Evolutionary conservation across 2,113 vertebrate species (phyloP).

Genomic region (Axis porcinus): DNA sequence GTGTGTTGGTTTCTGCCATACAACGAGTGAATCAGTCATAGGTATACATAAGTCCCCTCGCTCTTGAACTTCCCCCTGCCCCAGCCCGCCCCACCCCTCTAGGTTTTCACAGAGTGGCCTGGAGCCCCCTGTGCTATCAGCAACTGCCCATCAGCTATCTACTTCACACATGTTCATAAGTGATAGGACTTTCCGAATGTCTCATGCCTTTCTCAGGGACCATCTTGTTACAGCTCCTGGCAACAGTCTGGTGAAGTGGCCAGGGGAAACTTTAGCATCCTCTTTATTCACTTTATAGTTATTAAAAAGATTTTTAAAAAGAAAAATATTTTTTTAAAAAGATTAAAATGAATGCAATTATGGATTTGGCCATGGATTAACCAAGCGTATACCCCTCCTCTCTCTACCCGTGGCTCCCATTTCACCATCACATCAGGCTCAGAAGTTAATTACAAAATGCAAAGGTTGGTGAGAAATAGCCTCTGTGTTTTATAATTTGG

Average conservation of each 20-base stretch:
- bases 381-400: not conserved
- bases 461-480: not conserved
- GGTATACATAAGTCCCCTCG: not conserved
- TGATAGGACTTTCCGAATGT: not conserved
- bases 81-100: rapidly evolving
- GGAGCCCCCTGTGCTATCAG: not conserved
- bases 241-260: not conserved
- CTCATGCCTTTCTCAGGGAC: not conserved
- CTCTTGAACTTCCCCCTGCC: not conserved
- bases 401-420: not conserved
- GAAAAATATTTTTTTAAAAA: not conserved
- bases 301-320: not conserved
- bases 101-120: not conserved
- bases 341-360: not conserved
- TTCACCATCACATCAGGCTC: not conserved
- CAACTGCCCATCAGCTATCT: not conserved
- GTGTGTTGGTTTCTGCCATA: not conserved
- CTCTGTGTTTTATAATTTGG: not conserved
- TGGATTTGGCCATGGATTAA: not conserved
- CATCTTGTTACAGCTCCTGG: not conserved
- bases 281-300: not conserved
- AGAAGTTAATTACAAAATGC: not conserved
- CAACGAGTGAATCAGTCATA: not conserved
- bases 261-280: not conserved
- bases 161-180: not conserved